phyloP scores from a whole-genome alignment of 2,888 invertebrate species.

The Parasteatoda lunata region DNA sequence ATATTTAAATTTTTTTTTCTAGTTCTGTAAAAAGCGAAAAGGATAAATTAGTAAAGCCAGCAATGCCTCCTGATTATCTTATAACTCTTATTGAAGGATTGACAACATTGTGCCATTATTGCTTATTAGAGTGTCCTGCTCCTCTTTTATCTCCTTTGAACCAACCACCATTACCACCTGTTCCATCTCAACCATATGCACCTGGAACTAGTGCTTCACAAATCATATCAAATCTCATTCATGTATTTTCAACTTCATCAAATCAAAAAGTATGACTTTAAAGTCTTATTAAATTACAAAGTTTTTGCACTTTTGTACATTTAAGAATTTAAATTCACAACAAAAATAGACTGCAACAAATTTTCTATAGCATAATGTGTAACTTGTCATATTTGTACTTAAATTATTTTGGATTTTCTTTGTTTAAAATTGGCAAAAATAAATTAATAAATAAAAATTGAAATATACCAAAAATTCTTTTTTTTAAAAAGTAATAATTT shows the following conservation, averaged over 20 bases:
- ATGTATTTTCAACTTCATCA: conserved; percentile 83
- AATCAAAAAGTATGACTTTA: conserved; percentile 48
- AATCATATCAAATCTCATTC: conserved; percentile 85
- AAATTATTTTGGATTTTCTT: too few species aligned
- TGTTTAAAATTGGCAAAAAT: too few species aligned
- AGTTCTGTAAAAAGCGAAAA: conserved; percentile 37
- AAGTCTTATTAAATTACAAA: background rate
- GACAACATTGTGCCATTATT: conserved; percentile 86
- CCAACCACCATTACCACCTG: conserved; percentile 70
- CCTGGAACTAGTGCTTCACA: conserved; percentile 76
- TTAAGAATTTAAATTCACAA: background rate
- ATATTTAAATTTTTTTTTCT: background rate
- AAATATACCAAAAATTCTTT: too few species aligned
- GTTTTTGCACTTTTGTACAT: background rate
- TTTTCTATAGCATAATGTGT: too few species aligned
- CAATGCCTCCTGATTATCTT: conserved; percentile 84
- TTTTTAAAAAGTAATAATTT: too few species aligned
- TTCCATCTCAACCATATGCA: conserved; percentile 68
- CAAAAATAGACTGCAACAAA: too few species aligned
- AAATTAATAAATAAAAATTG: too few species aligned
- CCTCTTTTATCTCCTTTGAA: conserved; percentile 73
- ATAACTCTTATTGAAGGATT: conserved; percentile 85
- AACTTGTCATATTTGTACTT: too few species aligned
- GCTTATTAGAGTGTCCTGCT: conserved; percentile 79
- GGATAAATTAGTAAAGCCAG: background rate